phyloP scores from a whole-genome alignment of 2,888 invertebrate genomes.

The Malachius bipustulatus region DNA sequence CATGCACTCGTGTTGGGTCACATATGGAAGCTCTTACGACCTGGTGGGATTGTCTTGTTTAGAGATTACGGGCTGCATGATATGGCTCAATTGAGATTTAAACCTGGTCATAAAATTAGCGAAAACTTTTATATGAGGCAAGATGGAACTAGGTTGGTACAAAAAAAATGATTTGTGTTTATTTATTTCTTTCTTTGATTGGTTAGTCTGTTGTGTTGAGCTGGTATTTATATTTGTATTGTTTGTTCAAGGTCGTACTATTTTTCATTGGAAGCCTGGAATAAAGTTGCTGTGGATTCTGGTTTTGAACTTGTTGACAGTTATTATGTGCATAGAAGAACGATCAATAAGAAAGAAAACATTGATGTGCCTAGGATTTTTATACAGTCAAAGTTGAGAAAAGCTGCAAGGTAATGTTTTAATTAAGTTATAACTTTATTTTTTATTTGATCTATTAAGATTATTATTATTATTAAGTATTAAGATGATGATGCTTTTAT shows the following conservation, averaged over 20 bases:
- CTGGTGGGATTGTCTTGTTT: slow-evolving; percentile 73
- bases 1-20: slow-evolving; percentile 54
- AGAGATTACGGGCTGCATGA: slow-evolving; percentile 93
- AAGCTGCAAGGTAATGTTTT: too few relatives aligned
- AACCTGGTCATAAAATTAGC: slow-evolving; percentile 79
- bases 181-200: slow-evolving; percentile 3
- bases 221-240: slow-evolving; percentile 2
- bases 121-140: slow-evolving; percentile 93
- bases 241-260: slow-evolving; percentile 63
- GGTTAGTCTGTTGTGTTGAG: not conserved
- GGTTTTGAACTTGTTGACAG: slow-evolving; percentile 62
- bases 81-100: slow-evolving; percentile 91
- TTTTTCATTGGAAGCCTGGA: slow-evolving; percentile 61
- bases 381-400: slow-evolving; percentile 35
- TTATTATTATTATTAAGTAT: too few relatives aligned
- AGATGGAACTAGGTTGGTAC: slow-evolving; percentile 93
- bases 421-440: too few relatives aligned
- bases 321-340: slow-evolving; percentile 74
- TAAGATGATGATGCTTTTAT: too few relatives aligned
- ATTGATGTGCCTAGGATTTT: slow-evolving; percentile 86
- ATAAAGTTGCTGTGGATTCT: slow-evolving; percentile 47
- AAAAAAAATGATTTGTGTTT: slow-evolving; percentile 16
- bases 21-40: slow-evolving; percentile 51
- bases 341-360: slow-evolving; percentile 85
- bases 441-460: too few relatives aligned